These are phyloP conservation scores for Erebia epiphron DNA, from an alignment of 2,888 invertebrate species.

Conservation along the genomic window DNA sequence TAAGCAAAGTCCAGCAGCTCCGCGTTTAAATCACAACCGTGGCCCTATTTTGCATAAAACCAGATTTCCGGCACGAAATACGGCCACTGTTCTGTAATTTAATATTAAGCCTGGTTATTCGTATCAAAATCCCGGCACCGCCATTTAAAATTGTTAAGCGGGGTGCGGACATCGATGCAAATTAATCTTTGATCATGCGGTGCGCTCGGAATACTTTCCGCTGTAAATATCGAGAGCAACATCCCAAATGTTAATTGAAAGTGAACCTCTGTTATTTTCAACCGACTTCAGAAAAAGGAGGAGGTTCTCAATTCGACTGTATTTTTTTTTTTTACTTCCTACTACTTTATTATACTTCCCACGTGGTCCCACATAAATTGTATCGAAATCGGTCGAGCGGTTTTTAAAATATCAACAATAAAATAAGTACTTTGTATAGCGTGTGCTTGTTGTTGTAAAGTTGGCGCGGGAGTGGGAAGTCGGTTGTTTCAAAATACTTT, in stretches of 20 bases:
- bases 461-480: too few relatives aligned
- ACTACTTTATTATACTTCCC: too few relatives aligned
- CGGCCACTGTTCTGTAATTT: conserved; percentile 24
- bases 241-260: background rate
- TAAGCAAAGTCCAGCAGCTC: conserved; percentile 15
- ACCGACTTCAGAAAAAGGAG: too few relatives aligned
- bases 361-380: too few relatives aligned
- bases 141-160: conserved; percentile 26
- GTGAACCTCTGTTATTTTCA: too few relatives aligned
- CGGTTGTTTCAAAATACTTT: too few relatives aligned
- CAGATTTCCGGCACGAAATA: conserved; percentile 22
- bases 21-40: conserved; percentile 26
- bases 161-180: conserved; percentile 17
- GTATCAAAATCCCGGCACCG: conserved; percentile 20
- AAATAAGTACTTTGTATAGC: too few relatives aligned
- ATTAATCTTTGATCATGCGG: conserved; percentile 22
- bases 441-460: too few relatives aligned
- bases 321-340: too few relatives aligned
- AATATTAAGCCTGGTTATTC: conserved; percentile 24
- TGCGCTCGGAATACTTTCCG: conserved; percentile 7
- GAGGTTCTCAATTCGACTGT: too few relatives aligned
- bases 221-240: background rate
- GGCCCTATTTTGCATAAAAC: conserved; percentile 17
- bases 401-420: too few relatives aligned
- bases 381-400: too few relatives aligned